Evolutionary conservation across 2,113 vertebrate species (phyloP), one percentile per base, ranked within the genome.

Genomic region (Datnioides undecimradiatus): DNA sequence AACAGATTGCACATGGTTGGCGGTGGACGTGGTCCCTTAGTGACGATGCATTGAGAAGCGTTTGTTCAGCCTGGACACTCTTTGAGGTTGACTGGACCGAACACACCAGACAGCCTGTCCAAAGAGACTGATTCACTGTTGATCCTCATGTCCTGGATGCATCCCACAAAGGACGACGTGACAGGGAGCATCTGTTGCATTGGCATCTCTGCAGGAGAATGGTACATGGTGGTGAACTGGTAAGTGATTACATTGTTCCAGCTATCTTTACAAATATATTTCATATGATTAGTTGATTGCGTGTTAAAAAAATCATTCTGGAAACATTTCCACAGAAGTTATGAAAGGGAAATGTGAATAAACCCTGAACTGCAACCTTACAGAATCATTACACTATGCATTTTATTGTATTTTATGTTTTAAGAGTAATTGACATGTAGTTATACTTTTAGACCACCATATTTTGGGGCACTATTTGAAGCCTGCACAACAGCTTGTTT

Each of bases 1-100:
- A 86, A 90, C 85, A 84, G 85, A 92, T 93, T 92, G 90, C 91
- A 92, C 92, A 85, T 90, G 77, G 85, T 74, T 84, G 76, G 54
- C 38, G 43, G 82, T 73, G 86, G 77, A 88, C 76, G 41, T 93
- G 89, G 90, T 93, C 90, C 92, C 90, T 5, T 11, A 13, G 5
- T 59, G 77, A 58, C 60, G 51, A 55, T 12, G 23, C 54, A 16
- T 38, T 9, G 62, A 76, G 59, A 17, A 3, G 10, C 9, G 13
- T 12, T 8, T n/a, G 31, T 46, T 95, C 91, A 97, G 75, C 93
- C 85, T 0, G 97, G 96, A 90, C 98, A 99, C 55, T 97, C 96
- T 0, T 91, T 95, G 85, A 97, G 90, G 84, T 95, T 97, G 84
- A 98, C 94, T 14, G 70, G 85, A 3, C 97, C 98, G 0, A 94